Evolutionary conservation across 2,797 vertebrate species (phyloP).

Genomic region (Malurus leucopterus): DNA sequence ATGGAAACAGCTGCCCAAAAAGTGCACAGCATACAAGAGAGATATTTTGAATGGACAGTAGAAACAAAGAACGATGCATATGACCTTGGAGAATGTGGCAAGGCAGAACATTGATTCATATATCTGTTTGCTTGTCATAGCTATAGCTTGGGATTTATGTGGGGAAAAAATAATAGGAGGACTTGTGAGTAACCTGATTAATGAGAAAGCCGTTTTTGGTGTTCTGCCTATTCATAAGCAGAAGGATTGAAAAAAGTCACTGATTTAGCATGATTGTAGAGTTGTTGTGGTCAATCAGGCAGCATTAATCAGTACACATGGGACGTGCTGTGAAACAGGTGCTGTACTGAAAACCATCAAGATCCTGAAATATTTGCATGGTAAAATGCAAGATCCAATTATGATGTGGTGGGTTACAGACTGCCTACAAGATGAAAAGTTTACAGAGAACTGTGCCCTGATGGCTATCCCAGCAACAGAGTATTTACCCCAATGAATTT

Average conservation of each 20-base stretch:
- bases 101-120: not conserved
- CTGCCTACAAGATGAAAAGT: not conserved
- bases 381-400: not conserved
- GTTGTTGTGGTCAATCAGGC: not conserved
- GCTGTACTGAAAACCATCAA: not conserved
- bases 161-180: not conserved
- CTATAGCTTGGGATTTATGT: not conserved
- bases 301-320: not conserved
- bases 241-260: not conserved
- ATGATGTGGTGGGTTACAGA: not conserved
- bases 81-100: not conserved
- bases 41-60: not conserved
- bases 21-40: rapidly evolving
- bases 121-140: not conserved
- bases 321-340: not conserved
- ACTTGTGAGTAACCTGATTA: not conserved
- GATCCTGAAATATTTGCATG: not conserved
- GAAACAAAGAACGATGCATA: not conserved
- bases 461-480: not conserved
- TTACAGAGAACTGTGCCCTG: not conserved
- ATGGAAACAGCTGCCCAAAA: not conserved
- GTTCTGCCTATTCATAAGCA: not conserved
- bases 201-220: not conserved
- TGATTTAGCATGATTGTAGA: not conserved
- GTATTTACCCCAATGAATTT: not conserved